These are phyloP conservation scores for Nesoenas mayeri DNA, from an alignment of 2,113 vertebrate genomes.

Conservation along the genomic window DNA sequence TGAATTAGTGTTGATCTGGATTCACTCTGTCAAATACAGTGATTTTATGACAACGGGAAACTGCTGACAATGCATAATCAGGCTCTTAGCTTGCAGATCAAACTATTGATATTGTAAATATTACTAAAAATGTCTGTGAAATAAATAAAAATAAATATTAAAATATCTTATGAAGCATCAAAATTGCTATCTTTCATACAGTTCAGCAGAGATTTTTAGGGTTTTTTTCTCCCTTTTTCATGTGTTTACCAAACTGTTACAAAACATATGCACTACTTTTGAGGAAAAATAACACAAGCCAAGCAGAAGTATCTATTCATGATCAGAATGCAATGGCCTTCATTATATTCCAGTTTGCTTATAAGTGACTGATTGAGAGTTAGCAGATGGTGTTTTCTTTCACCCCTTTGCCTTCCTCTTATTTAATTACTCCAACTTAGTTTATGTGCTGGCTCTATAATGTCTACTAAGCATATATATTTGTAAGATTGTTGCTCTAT, in stretches of 20 bases:
- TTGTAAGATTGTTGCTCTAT: background rate
- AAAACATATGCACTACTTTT: slow-evolving; percentile 73
- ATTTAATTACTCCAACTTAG: slow-evolving; percentile 75
- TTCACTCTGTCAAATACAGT: background rate
- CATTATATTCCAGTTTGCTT: slow-evolving; percentile 74
- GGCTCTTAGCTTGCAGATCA: background rate
- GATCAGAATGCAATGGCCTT: slow-evolving; percentile 78
- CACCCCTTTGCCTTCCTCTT: slow-evolving; percentile 64
- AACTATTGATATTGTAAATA: background rate
- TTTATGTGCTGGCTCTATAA: slow-evolving; percentile 63
- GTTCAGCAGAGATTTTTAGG: slow-evolving; percentile 35
- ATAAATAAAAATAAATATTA: background rate
- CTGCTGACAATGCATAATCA: background rate
- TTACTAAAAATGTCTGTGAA: background rate
- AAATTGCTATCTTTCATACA: background rate
- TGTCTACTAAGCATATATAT: slow-evolving; percentile 50
- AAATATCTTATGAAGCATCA: background rate
- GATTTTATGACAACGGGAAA: background rate
- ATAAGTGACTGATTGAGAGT: slow-evolving; percentile 73
- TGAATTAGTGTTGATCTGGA: background rate
- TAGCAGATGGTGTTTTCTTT: slow-evolving; percentile 82
- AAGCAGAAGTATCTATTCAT: slow-evolving; percentile 75
- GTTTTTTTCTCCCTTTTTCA: slow-evolving; percentile 37
- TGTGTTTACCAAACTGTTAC: slow-evolving; percentile 65
- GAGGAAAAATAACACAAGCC: slow-evolving; percentile 65